Evolutionary conservation across 2,888 invertebrate genomes (phyloP).

Genomic region (Drosophila yooni): DNA sequence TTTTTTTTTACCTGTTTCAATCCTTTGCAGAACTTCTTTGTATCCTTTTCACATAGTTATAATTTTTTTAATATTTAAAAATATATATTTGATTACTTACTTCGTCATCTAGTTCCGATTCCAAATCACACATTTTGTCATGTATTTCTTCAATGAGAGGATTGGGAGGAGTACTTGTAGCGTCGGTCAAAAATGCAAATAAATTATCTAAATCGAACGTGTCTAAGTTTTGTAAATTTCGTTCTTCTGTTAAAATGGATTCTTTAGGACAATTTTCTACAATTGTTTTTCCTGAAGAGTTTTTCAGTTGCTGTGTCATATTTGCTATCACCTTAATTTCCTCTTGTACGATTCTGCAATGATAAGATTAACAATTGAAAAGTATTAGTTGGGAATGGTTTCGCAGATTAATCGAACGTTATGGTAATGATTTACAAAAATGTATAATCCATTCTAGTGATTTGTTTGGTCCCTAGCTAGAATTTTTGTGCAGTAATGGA

Average conservation of each 20-base stretch:
- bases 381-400: neutral
- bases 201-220: conserved; percentile 95
- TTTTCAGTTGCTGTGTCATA: conserved; percentile 90
- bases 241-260: conserved; percentile 52
- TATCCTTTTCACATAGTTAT: neutral
- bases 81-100: conserved; percentile 80
- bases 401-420: neutral
- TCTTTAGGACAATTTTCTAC: conserved; percentile 11
- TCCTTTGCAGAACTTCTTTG: neutral
- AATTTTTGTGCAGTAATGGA: neutral
- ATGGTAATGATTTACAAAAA: neutral
- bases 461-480: neutral
- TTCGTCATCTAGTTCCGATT: conserved; percentile 93
- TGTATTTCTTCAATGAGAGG: conserved; percentile 93
- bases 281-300: conserved; percentile 84
- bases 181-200: conserved; percentile 95
- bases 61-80: neutral
- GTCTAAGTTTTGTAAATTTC: conserved; percentile 86
- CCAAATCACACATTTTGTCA: conserved; percentile 93
- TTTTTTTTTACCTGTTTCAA: neutral
- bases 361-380: neutral
- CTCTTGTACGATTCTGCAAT: conserved; percentile 88
- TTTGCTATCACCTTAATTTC: conserved; percentile 90
- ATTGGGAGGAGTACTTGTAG: conserved; percentile 88
- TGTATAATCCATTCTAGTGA: neutral